Evolutionary conservation across 30 jellyfish, hydroid and myxozoan species (phyloP).

Genomic region (Chrysaora quinquecirrha): DNA sequence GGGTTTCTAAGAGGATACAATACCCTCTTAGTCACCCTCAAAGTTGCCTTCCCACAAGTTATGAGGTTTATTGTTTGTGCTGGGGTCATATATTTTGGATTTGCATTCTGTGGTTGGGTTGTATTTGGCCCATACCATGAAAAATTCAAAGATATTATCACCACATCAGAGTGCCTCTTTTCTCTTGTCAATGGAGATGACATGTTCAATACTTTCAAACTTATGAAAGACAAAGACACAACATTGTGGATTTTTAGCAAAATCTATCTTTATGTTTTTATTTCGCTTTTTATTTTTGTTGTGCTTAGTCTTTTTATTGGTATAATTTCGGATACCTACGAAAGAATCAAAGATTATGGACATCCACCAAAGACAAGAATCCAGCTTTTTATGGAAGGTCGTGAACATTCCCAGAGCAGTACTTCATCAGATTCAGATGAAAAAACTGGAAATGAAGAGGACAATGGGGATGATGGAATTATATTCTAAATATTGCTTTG

Average conservation of each 20-base stretch:
- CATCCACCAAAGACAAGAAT: slow-evolving; percentile 97
- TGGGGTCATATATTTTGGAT: slow-evolving; percentile 82
- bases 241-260: slow-evolving; percentile 88
- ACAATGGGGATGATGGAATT: too few relatives aligned
- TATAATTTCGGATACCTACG: slow-evolving; percentile 93
- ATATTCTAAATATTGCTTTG: too few relatives aligned
- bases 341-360: slow-evolving; percentile 95
- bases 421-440: slow-evolving; percentile 42
- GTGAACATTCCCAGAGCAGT: slow-evolving; percentile 57
- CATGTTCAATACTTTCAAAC: slow-evolving; percentile 89
- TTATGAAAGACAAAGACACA: slow-evolving; percentile 64
- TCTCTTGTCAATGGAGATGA: slow-evolving; percentile 98
- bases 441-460: too few relatives aligned
- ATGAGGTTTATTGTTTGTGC: slow-evolving; percentile 88
- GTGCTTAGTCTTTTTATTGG: slow-evolving; percentile 92
- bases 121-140: slow-evolving; percentile 96
- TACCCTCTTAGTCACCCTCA: slow-evolving; percentile 83
- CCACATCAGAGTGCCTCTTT: slow-evolving; percentile 92
- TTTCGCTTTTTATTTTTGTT: slow-evolving; percentile 89
- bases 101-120: slow-evolving; percentile 95
- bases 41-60: slow-evolving; percentile 89
- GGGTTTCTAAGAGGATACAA: slow-evolving; percentile 84
- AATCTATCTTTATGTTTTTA: slow-evolving; percentile 78
- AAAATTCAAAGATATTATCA: slow-evolving; percentile 76
- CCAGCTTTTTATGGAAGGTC: slow-evolving; percentile 95